These are phyloP conservation scores for Hydrochoerus hydrochaeris DNA, from an alignment of 2,113 vertebrate species.

Conservation along the genomic window DNA sequence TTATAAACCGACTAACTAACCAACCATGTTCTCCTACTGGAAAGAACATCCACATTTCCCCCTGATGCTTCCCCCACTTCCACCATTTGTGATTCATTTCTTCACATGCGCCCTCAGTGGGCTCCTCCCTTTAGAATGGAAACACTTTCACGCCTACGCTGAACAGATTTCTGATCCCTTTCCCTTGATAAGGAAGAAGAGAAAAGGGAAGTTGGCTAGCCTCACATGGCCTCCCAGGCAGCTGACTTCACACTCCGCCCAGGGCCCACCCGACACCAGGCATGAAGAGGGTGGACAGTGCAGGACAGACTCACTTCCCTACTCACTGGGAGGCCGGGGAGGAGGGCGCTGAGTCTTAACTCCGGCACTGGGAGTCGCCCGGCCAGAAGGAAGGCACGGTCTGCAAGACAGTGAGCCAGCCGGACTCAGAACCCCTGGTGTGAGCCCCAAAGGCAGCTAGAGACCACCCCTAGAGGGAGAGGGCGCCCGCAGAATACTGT, in stretches of 20 bases:
- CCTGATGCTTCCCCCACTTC: not conserved
- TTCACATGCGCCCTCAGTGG: not conserved
- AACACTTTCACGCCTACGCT: not conserved
- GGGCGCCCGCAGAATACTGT: rapidly evolving
- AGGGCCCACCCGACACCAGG: not conserved
- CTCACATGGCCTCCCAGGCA: not conserved
- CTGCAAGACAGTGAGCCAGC: not conserved
- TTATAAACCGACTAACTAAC: not conserved
- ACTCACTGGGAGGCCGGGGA: too few species aligned
- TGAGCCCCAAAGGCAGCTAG: not conserved
- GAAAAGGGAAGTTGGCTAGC: constrained; percentile 37
- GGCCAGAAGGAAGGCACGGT: not conserved
- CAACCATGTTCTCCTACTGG: not conserved
- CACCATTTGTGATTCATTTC: not conserved
- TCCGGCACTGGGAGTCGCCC: not conserved
- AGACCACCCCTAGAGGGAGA: not conserved
- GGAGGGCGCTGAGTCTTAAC: not conserved
- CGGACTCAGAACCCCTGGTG: not conserved
- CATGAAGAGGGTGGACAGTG: not conserved
- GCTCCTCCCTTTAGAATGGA: not conserved
- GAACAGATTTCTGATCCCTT: not conserved
- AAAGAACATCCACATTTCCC: not conserved
- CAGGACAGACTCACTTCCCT: not conserved
- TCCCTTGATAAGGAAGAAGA: constrained; percentile 27
- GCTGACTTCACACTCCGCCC: not conserved